Evolutionary conservation across 2,888 invertebrate species (phyloP).

Genomic region (Coenonympha arcania): DNA sequence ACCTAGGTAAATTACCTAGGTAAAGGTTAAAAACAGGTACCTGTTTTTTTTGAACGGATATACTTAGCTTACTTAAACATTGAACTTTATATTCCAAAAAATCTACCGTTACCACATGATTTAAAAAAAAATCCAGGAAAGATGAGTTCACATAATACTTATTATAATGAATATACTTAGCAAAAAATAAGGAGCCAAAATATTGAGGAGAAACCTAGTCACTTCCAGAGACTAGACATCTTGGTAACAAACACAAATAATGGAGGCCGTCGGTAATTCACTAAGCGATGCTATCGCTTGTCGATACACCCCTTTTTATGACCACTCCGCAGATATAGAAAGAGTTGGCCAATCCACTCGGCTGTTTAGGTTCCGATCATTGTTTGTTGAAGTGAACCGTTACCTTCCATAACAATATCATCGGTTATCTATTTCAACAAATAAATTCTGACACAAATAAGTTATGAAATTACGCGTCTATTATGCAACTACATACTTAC

Average conservation of each 20-base stretch:
- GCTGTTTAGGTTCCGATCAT: constrained; percentile 24
- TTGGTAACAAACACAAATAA: constrained; percentile 47
- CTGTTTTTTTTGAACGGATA: too few relatives aligned
- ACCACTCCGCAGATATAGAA: constrained; percentile 53
- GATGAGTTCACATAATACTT: too few relatives aligned
- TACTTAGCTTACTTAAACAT: too few relatives aligned
- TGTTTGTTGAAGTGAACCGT: constrained; percentile 18
- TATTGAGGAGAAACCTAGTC: not conserved
- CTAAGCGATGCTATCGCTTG: constrained; percentile 65
- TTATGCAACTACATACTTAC: not conserved
- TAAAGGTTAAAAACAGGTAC: too few relatives aligned
- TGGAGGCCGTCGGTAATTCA: constrained; percentile 58
- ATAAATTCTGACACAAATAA: not conserved
- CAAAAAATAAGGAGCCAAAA: too few relatives aligned
- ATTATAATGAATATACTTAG: too few relatives aligned
- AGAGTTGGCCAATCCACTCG: constrained; percentile 46
- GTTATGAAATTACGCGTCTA: not conserved
- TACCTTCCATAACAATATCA: constrained; percentile 12
- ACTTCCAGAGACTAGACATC: constrained; percentile 38
- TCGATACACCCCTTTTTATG: constrained; percentile 66
- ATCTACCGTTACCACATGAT: too few relatives aligned
- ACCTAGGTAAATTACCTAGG: too few relatives aligned
- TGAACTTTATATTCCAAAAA: too few relatives aligned
- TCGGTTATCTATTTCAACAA: not conserved
- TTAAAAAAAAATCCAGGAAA: too few relatives aligned